Conservation (phyloP, 2,113 vertebrate genomes). For the Gopherus flavomarginatus region DNA sequence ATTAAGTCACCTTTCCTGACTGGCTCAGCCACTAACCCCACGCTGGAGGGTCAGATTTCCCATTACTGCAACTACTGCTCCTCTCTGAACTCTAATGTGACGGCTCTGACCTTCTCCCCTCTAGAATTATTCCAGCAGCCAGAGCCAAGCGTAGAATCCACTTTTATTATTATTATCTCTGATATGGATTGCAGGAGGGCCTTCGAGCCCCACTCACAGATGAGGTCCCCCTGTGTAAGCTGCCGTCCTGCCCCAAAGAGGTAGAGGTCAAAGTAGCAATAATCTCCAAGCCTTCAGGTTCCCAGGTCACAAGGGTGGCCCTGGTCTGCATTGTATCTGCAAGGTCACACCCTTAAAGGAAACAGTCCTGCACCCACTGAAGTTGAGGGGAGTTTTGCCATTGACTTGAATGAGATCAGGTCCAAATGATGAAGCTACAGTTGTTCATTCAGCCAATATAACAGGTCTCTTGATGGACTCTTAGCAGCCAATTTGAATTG, state of each 20-base stretch:
- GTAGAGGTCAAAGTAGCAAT: background rate
- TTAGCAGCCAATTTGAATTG: too few species aligned
- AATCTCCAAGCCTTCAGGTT: background rate
- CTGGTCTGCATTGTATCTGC: background rate
- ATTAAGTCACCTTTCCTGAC: background rate
- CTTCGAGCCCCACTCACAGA: background rate
- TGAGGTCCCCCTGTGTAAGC: background rate
- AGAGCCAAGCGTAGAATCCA: background rate
- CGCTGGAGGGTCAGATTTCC: background rate
- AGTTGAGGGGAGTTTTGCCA: background rate
- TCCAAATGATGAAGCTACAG: background rate
- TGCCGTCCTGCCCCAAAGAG: background rate
- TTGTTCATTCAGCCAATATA: background rate
- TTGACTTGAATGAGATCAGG: background rate
- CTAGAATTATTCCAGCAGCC: background rate
- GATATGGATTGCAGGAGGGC: background rate
- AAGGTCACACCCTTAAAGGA: background rate
- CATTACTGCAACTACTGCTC: background rate
- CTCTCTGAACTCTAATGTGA: background rate
- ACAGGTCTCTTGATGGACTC: too few species aligned
- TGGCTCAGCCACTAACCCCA: background rate
- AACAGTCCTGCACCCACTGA: background rate
- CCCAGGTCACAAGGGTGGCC: background rate
- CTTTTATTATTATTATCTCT: background rate
- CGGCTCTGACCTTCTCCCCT: background rate